Evolutionary conservation across 1,140 invertebrate genomes (phyloP).

Genomic region (Microplitis demolitor): DNA sequence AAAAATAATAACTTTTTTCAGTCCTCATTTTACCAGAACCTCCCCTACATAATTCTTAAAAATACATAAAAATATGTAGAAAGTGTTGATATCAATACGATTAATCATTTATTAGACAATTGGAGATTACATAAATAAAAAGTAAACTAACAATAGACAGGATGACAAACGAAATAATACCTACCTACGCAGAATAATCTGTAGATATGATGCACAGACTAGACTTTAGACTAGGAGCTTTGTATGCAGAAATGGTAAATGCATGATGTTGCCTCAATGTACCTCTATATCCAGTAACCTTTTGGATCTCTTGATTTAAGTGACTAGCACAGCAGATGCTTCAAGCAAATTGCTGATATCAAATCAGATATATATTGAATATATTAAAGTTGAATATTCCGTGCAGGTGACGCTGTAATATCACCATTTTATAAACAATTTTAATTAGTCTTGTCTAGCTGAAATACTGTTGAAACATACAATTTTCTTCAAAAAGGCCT

Average conservation of each 20-base stretch:
- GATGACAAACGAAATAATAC: constrained; percentile 10
- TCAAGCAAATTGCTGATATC: background rate
- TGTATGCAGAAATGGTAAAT: constrained; percentile 26
- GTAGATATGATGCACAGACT: constrained; percentile 6
- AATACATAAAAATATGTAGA: no score
- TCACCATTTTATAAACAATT: no score
- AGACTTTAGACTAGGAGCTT: background rate
- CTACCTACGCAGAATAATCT: constrained; percentile 17
- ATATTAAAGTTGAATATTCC: no score
- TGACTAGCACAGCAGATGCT: background rate
- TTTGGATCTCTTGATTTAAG: background rate
- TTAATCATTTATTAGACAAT: background rate
- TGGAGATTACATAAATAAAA: background rate
- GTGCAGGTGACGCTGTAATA: no score
- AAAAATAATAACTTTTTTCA: no score
- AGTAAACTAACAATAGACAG: constrained; percentile 5
- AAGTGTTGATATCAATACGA: background rate
- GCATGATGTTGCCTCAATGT: background rate
- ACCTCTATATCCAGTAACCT: background rate
- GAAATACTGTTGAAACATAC: no score
- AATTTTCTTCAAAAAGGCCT: no score
- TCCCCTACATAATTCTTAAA: no score
- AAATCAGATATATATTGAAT: background rate
- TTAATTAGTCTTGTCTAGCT: no score
- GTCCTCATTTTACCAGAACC: no score